Evolutionary conservation across 2,888 invertebrate species (phyloP).

Genomic region (Zele albiditarsus): DNA sequence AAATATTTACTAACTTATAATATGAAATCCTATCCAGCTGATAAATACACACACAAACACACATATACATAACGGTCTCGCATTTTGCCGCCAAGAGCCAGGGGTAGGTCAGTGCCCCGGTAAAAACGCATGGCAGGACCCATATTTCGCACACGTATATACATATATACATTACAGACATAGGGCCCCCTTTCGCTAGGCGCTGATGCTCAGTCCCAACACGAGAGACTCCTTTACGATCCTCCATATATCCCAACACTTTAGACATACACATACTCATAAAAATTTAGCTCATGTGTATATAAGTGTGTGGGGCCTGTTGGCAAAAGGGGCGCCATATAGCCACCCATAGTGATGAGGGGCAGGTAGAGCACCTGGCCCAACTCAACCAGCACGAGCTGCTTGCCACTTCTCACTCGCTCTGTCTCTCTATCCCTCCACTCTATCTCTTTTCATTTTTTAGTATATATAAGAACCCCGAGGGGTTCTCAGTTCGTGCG

Average conservation of each 20-base stretch:
- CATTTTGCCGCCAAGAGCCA: conserved; percentile 45
- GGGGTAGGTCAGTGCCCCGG: conserved; percentile 71
- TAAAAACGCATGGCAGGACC: conserved; percentile 40
- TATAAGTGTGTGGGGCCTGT: conserved; percentile 29
- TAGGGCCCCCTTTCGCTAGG: not conserved
- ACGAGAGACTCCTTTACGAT: conserved; percentile 36
- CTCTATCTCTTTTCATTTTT: not conserved
- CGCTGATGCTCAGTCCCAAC: conserved; percentile 18
- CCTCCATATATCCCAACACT: conserved; percentile 23
- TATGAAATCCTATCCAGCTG: conserved; percentile 54
- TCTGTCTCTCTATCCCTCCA: not conserved
- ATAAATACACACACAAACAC: conserved; percentile 42
- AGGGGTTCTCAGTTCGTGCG: conserved; percentile 55
- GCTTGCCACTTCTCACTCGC: conserved; percentile 51
- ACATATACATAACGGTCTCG: conserved; percentile 60
- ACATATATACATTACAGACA: conserved; percentile 7
- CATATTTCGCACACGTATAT: conserved; percentile 33
- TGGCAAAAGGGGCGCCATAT: conserved; percentile 58
- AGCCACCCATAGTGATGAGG: conserved; percentile 64
- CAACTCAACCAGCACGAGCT: conserved; percentile 61
- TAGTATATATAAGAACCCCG: conserved; percentile 46
- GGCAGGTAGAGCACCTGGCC: conserved; percentile 71
- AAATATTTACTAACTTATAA: conserved; percentile 2
- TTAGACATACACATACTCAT: conserved; percentile 19
- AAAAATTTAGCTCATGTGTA: conserved; percentile 1